Base-by-base conservation (phyloP, 2,113 vertebrate genomes). In the Carollia perspicillata region DNA sequence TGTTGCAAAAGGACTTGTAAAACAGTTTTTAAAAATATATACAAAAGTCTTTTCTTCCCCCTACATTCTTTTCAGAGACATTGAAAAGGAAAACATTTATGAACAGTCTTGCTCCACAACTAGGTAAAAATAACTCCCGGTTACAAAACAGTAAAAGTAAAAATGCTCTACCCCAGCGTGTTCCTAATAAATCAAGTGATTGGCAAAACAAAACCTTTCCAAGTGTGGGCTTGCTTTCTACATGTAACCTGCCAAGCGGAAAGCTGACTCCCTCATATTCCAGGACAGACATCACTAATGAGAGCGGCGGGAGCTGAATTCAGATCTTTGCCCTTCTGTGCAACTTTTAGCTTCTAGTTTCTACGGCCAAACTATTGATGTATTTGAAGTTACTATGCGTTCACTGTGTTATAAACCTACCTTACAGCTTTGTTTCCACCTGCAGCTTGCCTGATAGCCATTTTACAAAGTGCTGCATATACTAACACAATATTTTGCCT, bases 401-500 rank as follows among this genome's bases (percentile, higher is more conserved):
- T 47, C 40, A 89, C 89, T 78, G 69, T 44, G 22, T 49, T 90
- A 95, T 65, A 97, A 94, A 93, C 93, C 93, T 98, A 98, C 83
- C 92, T 55, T 68, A 75, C 28, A 97, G 90, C 72, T 96, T 88
- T n/a, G 80, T 80, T 69, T 97, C 93, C 96, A 97, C 92, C 96
- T 96, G 96, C 78, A 95, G 95, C 95, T 98, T 97, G 95, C n/a
- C 84, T 79, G 84, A 97, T 12, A 84, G 53, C 88, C 89, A 95
- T 93, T 97, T 96, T 96, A 97, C 37, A 69, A 97, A 98, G 94
- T 98, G 96, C 97, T 98, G 97, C 88, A 84, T 65, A 96, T 95
- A 89, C 96, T 97, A 95, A 97, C 97, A 97, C 8, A 96, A 8
- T 96, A 98, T 93, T 93, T 93, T 98, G 86, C 91, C 96, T 97